A percentile compares a stretch with the other conserved stretches of the same genome.
These are phyloP conservation scores for Pelmatolapia mariae DNA, from an alignment of 2,113 vertebrate genomes.

Conservation along the genomic window DNA sequence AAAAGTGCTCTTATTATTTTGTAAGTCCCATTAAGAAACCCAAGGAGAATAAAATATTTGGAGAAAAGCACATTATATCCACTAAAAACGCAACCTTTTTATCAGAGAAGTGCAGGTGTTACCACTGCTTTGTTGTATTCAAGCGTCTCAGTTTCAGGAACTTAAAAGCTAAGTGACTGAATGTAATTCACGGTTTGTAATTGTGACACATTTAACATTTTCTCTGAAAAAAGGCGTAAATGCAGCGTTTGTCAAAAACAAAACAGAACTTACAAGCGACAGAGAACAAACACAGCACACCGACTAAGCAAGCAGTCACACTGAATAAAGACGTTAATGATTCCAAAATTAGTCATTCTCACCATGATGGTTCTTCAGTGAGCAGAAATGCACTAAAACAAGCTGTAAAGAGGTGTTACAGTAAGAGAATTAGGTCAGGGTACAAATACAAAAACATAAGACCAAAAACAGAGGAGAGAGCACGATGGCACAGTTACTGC, in stretches of 20 bases:
- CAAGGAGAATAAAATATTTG: neutral
- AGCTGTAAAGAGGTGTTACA: conserved; percentile 26
- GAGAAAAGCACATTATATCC: neutral
- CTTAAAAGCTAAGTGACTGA: neutral
- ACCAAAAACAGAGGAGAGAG: neutral
- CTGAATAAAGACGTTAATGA: conserved; percentile 7
- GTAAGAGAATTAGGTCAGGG: neutral
- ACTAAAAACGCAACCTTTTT: neutral
- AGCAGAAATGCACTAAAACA: conserved; percentile 49
- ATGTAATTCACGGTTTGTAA: neutral
- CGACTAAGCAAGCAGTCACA: neutral
- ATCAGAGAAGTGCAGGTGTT: neutral
- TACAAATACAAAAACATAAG: neutral
- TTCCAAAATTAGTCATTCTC: conserved; percentile 32
- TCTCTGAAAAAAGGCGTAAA: neutral
- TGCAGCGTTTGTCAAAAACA: neutral
- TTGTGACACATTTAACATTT: neutral
- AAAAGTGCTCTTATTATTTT: neutral
- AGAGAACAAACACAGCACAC: neutral
- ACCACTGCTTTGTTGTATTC: neutral
- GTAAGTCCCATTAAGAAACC: neutral
- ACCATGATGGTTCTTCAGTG: conserved; percentile 43
- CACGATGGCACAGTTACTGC: neutral
- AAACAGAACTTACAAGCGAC: neutral
- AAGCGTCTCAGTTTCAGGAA: neutral